Conservation (phyloP, 2,888 invertebrate species). For the Liodrosophila aerea region DNA sequence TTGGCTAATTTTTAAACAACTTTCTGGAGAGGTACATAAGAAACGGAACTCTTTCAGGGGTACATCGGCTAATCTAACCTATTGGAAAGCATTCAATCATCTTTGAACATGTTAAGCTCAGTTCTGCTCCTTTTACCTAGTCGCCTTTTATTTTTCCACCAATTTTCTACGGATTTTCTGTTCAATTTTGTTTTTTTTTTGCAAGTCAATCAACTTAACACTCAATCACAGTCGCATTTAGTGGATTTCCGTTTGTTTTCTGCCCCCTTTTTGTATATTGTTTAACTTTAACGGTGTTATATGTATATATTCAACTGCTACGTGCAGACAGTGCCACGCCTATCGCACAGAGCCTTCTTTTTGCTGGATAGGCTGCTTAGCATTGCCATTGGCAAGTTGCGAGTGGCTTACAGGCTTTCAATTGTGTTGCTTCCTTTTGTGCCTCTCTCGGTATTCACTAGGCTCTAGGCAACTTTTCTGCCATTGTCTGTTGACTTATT, state of each 20-base stretch:
- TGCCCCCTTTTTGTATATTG: slow-evolving; percentile 23
- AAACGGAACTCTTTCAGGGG: too few relatives aligned
- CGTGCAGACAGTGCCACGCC: slow-evolving; percentile 15
- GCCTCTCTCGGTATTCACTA: slow-evolving; percentile 13
- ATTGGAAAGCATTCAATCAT: too few relatives aligned
- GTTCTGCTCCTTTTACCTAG: too few relatives aligned
- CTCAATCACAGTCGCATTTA: slow-evolving; percentile 35
- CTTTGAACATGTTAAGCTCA: too few relatives aligned
- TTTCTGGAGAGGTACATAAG: too few relatives aligned
- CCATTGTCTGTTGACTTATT: slow-evolving; percentile 47
- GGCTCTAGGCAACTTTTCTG: slow-evolving; percentile 27
- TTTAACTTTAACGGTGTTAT: slow-evolving; percentile 27
- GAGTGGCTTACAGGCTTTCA: slow-evolving; percentile 56
- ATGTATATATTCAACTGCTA: slow-evolving; percentile 1
- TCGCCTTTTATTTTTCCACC: too few relatives aligned
- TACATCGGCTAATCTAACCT: too few relatives aligned
- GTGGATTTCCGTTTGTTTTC: slow-evolving; percentile 22
- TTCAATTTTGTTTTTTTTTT: not conserved
- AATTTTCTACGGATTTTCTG: too few relatives aligned
- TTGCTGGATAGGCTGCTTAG: slow-evolving; percentile 23
- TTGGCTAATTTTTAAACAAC: not conserved
- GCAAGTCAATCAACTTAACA: slow-evolving; percentile 26
- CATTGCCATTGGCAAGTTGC: slow-evolving; percentile 26
- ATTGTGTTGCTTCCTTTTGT: slow-evolving; percentile 44
- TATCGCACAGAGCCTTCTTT: not conserved